Evolutionary conservation across 1,140 invertebrate species (phyloP), one percentile per base, ranked within the genome.

Genomic region (Rhyzopertha dominica): DNA sequence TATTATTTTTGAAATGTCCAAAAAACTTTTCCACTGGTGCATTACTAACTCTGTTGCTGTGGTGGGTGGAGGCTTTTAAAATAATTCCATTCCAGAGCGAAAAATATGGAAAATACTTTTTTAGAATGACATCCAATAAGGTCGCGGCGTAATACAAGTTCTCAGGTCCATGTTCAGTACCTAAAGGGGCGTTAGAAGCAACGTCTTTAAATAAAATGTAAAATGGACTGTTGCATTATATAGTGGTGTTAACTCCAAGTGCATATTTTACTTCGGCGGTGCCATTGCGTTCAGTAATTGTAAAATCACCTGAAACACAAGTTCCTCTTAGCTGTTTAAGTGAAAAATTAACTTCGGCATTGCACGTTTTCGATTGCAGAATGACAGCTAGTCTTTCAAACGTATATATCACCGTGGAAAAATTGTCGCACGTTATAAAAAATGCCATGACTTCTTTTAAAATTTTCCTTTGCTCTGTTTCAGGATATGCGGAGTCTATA

Each of bases 91-190:
- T 30, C 35, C 43, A 46, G 9, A 46, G 26, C 4, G 10, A 12
- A 22, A 26, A 46, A n/a, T 24, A 39, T 8, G 35, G 43, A n/a
- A 39, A 24, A 38, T 46, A 46, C 40, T 39, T 46, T 12, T 3
- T 24, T 5, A 46, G 4, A 12, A 46, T 14, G 2, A 22, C n/a
- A 30, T 47, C 19, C 2, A 39, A 20, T 17, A 39, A 39, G 2
- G 5, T 14, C 5, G 17, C 13, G 12, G 12, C 32, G 31, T 14
- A 42, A 18, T 19, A 20, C 2, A 4, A 4, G 37, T 36, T 36
- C 19, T 29, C 10, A n/a, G n/a, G n/a, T n/a, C 23, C 10, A 39
- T 25, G 26, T n/a, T n/a, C n/a, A n/a, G n/a, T n/a, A n/a, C n/a
- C n/a, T n/a, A n/a, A n/a, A n/a, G n/a, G n/a, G n/a, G n/a, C n/a